phyloP scores from a whole-genome alignment of 2,113 vertebrate genomes.

The Elephantulus edwardii region DNA sequence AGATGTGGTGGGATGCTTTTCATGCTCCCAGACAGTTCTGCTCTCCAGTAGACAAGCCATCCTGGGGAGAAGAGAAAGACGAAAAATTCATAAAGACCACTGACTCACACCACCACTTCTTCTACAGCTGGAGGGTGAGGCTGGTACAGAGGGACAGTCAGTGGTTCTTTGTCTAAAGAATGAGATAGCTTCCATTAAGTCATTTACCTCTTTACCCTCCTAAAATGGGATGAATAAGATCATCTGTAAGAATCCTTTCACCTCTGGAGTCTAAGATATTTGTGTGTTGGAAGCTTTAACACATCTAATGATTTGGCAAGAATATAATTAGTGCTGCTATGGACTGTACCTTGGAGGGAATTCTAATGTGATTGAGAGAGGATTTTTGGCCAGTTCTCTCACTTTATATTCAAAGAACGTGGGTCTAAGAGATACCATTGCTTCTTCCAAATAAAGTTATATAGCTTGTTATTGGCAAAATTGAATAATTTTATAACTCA shows the following conservation, averaged over 20 bases:
- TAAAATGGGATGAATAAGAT: background rate
- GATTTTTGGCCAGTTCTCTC: background rate
- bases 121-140: background rate
- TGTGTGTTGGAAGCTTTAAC: background rate
- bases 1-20: background rate
- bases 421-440: too few species aligned
- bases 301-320: background rate
- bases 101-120: background rate
- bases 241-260: background rate
- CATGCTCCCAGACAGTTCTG: background rate
- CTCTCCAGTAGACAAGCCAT: background rate
- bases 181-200: background rate
- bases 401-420: background rate
- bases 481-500: rapidly evolving
- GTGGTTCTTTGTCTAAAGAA: background rate
- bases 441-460: background rate
- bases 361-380: background rate
- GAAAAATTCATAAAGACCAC: background rate
- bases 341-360: background rate
- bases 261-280: background rate
- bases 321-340: background rate
- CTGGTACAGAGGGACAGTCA: background rate
- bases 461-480: background rate
- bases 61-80: background rate
- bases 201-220: background rate